Conservation (phyloP, 2,797 vertebrate species). For the Pseudomugil tenellus region DNA sequence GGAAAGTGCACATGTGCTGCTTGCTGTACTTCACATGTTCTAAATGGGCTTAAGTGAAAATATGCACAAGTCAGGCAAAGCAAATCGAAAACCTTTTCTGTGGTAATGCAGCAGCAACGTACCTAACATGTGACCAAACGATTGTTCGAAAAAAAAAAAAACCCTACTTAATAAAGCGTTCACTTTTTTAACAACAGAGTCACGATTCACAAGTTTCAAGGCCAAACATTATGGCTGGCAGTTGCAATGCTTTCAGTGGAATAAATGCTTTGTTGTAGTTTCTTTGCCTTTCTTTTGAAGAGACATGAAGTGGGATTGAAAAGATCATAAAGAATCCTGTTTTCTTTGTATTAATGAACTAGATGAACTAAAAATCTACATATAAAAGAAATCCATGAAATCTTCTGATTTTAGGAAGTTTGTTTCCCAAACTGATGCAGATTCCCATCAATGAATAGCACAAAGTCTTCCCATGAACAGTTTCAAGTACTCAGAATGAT, state of each 20-base stretch:
- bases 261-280: slow-evolving; percentile 11
- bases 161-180: slow-evolving; percentile 60
- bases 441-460: neutral
- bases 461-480: neutral
- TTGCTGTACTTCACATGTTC: slow-evolving; percentile 10
- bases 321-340: neutral
- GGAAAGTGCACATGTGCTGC: neutral
- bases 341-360: too few species aligned
- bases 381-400: slow-evolving; percentile 17
- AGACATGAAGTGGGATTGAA: slow-evolving; percentile 16
- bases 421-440: too few species aligned
- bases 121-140: slow-evolving; percentile 46
- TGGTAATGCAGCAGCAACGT: slow-evolving; percentile 33
- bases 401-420: neutral
- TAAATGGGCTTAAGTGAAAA: neutral
- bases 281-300: slow-evolving; percentile 17
- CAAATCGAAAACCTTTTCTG: slow-evolving; percentile 7
- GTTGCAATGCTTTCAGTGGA: slow-evolving; percentile 68
- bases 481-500: slow-evolving; percentile 17
- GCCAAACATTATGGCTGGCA: slow-evolving; percentile 62
- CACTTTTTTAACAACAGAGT: slow-evolving; percentile 61
- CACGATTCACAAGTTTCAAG: slow-evolving; percentile 56
- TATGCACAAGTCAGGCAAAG: neutral
- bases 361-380: neutral
- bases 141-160: slow-evolving; percentile 56